phyloP scores from a whole-genome alignment of 1,140 invertebrate genomes.

The Lineus longissimus region DNA sequence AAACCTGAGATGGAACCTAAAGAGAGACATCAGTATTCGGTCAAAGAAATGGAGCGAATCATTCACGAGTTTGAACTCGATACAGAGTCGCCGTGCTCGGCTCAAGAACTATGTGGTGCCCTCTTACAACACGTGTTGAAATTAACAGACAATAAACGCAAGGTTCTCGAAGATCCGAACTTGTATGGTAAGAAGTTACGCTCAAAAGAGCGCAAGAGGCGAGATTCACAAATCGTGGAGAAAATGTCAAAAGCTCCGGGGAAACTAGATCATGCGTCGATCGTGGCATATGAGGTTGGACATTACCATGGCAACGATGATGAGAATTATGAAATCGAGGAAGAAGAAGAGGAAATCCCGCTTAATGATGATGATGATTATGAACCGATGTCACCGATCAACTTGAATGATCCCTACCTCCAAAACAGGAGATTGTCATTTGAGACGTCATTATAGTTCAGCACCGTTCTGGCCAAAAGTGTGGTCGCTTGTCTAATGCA shows the following conservation, averaged over 20 bases:
- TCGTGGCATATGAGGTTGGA: constrained; percentile 75
- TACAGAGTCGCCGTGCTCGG: constrained; percentile 47
- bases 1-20: constrained; percentile 51
- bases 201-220: constrained; percentile 37
- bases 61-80: constrained; percentile 51
- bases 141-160: constrained; percentile 49
- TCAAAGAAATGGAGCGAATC: constrained; percentile 54
- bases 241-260: constrained; percentile 67
- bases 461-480: too few relatives aligned
- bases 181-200: constrained; percentile 44
- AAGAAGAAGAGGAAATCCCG: constrained; percentile 9
- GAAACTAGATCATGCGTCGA: constrained; percentile 88
- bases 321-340: constrained; percentile 25
- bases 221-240: constrained; percentile 47
- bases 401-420: not conserved
- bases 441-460: not conserved
- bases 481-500: too few relatives aligned
- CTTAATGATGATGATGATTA: constrained; percentile 2
- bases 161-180: constrained; percentile 50
- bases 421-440: not conserved
- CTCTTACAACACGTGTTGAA: constrained; percentile 50
- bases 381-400: constrained; percentile 1
- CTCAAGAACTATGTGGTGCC: constrained; percentile 51
- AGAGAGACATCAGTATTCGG: constrained; percentile 51
- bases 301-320: constrained; percentile 28